A percentile compares a stretch with the other conserved stretches of the same genome.
These are phyloP conservation scores for Xestobium rufovillosum DNA, from an alignment of 2,888 invertebrate species.

Conservation along the genomic window DNA sequence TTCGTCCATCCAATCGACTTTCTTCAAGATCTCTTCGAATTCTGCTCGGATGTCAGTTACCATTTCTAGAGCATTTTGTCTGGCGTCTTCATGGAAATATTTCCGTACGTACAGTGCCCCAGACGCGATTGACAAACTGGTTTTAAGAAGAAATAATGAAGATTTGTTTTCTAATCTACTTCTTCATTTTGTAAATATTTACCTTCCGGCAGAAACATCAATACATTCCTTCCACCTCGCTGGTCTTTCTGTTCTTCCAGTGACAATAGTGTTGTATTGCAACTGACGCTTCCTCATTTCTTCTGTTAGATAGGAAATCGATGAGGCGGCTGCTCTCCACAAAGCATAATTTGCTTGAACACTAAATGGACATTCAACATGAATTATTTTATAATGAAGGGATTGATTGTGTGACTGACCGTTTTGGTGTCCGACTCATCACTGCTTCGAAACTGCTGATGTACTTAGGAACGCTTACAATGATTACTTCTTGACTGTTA, in stretches of 20 bases:
- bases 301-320: conserved; percentile 74
- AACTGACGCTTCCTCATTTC: conserved; percentile 70
- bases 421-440: conserved; percentile 49
- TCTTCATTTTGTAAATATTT: conserved; percentile 19
- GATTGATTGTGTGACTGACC: too few relatives aligned
- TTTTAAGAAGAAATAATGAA: conserved; percentile 18
- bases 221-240: conserved; percentile 90
- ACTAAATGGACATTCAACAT: too few relatives aligned
- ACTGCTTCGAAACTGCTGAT: conserved; percentile 62
- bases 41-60: conserved; percentile 75
- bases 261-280: conserved; percentile 71
- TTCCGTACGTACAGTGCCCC: conserved; percentile 83
- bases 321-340: conserved; percentile 82
- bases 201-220: conserved; percentile 71
- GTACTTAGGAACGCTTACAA: conserved; percentile 79
- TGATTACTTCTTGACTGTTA: conserved; percentile 63
- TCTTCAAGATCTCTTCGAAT: conserved; percentile 69
- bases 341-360: conserved; percentile 83
- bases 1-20: conserved; percentile 91
- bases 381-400: too few relatives aligned
- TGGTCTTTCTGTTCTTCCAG: conserved; percentile 77
- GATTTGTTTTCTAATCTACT: not conserved
- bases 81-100: conserved; percentile 80
- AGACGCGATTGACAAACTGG: conserved; percentile 65
- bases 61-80: conserved; percentile 79